phyloP scores from a whole-genome alignment of 2,797 vertebrate genomes.

The Silurus aristotelis region DNA sequence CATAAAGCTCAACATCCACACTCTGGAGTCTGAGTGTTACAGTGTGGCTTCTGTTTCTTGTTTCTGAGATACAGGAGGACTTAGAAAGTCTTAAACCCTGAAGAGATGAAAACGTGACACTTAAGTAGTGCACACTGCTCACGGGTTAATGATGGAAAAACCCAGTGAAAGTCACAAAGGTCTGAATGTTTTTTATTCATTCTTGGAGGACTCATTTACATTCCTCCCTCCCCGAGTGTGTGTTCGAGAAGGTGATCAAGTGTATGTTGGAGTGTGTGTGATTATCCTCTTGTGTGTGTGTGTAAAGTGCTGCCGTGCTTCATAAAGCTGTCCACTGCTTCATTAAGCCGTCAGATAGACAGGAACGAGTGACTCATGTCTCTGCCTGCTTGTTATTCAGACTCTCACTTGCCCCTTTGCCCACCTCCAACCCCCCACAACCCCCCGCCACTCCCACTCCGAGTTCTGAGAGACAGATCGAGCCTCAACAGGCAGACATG shows the following conservation, averaged over 20 bases:
- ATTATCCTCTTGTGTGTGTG: constrained; percentile 8
- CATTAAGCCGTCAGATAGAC: constrained; percentile 42
- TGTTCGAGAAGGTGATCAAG: not conserved
- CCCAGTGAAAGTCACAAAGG: not conserved
- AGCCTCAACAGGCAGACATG: not conserved
- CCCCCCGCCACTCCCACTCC: too few species aligned
- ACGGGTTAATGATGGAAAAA: not conserved
- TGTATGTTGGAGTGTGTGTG: constrained; percentile 16
- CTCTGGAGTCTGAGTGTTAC: not conserved
- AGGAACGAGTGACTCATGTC: constrained; percentile 16
- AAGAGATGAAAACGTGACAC: not conserved
- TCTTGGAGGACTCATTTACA: constrained; percentile 11
- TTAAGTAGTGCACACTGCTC: not conserved
- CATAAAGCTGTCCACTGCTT: constrained; percentile 20
- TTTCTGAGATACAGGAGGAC: not conserved
- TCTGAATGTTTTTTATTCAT: not conserved
- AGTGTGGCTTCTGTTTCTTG: not conserved
- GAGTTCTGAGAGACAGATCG: not conserved
- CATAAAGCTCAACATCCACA: too few species aligned
- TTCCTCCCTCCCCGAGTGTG: not conserved
- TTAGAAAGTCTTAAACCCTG: not conserved
- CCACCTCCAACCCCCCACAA: not conserved
- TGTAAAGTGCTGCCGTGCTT: constrained; percentile 20
- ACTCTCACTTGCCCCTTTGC: not conserved
- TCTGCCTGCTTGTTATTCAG: constrained; percentile 19